Base-by-base conservation (phyloP, 2,113 vertebrate genomes). In the Chlamydotis undulata region DNA sequence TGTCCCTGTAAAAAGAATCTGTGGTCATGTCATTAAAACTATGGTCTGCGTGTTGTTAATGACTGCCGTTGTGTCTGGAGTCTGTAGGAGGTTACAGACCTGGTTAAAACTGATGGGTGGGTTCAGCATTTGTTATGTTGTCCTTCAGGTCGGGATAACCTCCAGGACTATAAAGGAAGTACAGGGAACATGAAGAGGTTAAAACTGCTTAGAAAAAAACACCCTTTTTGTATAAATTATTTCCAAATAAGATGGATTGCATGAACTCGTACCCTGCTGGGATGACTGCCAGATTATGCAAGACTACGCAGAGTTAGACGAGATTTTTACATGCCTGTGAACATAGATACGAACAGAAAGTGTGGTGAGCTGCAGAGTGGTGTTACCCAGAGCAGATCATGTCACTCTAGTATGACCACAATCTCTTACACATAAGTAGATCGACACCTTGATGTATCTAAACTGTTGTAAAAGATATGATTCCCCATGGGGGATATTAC, bases 321-420 rank as follows among this genome's bases (percentile, higher is more conserved):
- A 28, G 47, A 17, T 74, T 41, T 56, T 80, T 5, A 19, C 31
- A 11, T 16, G 28, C 8, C 33, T 79, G 31, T 33, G 55, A 56
- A 22, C 19, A 5, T 2, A 61, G 19, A 47, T 64, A 47, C 1
- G 0, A 70, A 29, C 6, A 43, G 11, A 23, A 87, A 37, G 45
- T 8, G 11, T 53, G 14, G 39, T 49, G 12, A 12, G 13, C 13
- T 70, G 70, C 60, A 25, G 41, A 21, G 11, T 18, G 25, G 73
- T 71, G 65, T 6, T 49, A 14, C 45, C 10, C 2, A 5, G 65
- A 23, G 52, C n/a, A 60, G 64, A n/a, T 53, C 9, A 2, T 3
- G 7, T 55, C 19, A 24, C 55, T 83, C 28, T 16, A 18, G 19
- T 43, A 14, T 0, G 5, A 55, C 14, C 2, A 0, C 55, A 49